These are phyloP conservation scores for Bubalus kerabau DNA, from an alignment of 2,113 vertebrate genomes.

Conservation along the genomic window DNA sequence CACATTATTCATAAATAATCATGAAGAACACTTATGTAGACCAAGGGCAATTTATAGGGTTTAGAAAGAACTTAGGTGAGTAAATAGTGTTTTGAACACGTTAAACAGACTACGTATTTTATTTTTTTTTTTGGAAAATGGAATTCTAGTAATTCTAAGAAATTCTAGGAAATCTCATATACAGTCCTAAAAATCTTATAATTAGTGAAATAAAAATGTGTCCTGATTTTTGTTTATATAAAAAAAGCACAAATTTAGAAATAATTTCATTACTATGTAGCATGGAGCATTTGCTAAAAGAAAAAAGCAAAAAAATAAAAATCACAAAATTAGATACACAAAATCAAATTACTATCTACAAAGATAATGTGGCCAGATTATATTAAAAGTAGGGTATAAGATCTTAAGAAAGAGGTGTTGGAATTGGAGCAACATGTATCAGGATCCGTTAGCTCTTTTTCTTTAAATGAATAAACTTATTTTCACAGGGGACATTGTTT, in stretches of 20 bases:
- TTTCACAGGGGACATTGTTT: neutral
- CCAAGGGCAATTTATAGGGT: neutral
- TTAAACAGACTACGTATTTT: neutral
- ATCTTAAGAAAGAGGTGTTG: neutral
- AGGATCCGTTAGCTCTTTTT: neutral
- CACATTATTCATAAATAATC: conserved; percentile 45
- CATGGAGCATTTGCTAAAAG: neutral
- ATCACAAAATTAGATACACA: neutral
- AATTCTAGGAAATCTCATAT: neutral
- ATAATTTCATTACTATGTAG: neutral
- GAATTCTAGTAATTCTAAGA: neutral
- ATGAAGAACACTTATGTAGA: neutral
- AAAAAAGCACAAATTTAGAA: neutral
- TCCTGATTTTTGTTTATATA: neutral
- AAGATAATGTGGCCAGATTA: neutral
- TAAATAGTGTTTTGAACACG: neutral
- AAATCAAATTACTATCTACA: neutral
- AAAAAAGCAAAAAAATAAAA: neutral
- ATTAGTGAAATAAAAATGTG: neutral
- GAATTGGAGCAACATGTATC: fast-evolving
- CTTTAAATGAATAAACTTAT: neutral
- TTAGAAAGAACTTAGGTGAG: neutral
- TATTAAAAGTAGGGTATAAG: neutral
- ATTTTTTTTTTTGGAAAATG: neutral
- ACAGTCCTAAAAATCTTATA: neutral